Conservation (phyloP, 2,888 invertebrate species). For the Helicoverpa assulta region DNA sequence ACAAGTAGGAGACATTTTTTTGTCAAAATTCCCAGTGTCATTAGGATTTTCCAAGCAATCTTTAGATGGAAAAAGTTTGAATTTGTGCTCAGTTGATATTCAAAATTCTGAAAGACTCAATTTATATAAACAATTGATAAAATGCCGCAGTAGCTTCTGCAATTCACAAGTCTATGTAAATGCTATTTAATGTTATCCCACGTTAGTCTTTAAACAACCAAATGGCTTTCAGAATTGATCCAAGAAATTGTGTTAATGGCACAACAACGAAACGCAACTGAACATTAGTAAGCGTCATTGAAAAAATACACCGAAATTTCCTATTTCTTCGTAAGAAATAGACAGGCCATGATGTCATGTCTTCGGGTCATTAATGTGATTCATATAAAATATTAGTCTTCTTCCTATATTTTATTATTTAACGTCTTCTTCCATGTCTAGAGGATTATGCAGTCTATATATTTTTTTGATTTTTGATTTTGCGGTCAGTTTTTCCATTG, state of each 20-base stretch:
- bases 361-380: constrained; percentile 49
- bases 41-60: too few relatives aligned
- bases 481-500: not conserved
- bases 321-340: constrained; percentile 41
- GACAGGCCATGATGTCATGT: constrained; percentile 46
- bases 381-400: constrained; percentile 35
- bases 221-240: constrained; percentile 50
- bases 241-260: constrained; percentile 55
- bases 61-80: too few relatives aligned
- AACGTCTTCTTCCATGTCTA: constrained; percentile 31
- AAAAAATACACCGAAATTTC: constrained; percentile 45
- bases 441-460: constrained; percentile 28
- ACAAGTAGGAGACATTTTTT: too few relatives aligned
- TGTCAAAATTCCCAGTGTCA: too few relatives aligned
- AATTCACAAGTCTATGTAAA: not conserved
- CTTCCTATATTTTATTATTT: constrained; percentile 23
- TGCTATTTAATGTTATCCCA: not conserved
- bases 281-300: constrained; percentile 49
- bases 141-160: not conserved
- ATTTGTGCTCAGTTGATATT: too few relatives aligned
- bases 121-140: too few relatives aligned
- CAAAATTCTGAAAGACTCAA: too few relatives aligned
- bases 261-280: constrained; percentile 42
- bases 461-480: not conserved
- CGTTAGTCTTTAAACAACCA: constrained; percentile 19